These are phyloP conservation scores for Brachyopa scutellaris DNA, from an alignment of 2,888 invertebrate species.

Conservation along the genomic window DNA sequence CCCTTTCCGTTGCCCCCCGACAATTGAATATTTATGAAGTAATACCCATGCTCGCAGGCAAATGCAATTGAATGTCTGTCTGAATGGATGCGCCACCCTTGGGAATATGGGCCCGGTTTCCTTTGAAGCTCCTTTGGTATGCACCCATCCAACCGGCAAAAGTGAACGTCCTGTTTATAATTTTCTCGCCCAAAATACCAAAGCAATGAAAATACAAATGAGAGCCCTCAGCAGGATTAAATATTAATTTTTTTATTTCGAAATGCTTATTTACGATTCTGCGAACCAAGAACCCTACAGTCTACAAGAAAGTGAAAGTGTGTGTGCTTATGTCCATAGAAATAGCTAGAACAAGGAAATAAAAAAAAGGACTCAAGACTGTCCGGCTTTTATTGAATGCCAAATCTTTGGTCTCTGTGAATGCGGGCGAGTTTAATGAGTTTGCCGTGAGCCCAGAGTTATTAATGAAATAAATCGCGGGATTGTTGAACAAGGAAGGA, in stretches of 20 bases:
- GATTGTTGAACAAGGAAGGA: constrained; percentile 6
- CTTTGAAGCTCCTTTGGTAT: constrained; percentile 49
- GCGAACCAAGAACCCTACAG: neutral
- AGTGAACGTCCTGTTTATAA: constrained; percentile 11
- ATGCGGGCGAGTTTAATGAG: constrained; percentile 53
- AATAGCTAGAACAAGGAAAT: neutral
- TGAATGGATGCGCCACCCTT: constrained; percentile 20
- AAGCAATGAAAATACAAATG: constrained; percentile 30
- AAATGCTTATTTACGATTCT: constrained; percentile 53
- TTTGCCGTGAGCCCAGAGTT: constrained; percentile 36
- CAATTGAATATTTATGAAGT: constrained; percentile 62
- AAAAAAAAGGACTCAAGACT: neutral
- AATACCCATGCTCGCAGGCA: constrained; percentile 13
- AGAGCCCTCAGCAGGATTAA: constrained; percentile 54
- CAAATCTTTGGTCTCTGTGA: constrained; percentile 4
- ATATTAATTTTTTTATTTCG: constrained; percentile 67
- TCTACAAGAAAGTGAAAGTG: constrained; percentile 8
- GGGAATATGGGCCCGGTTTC: constrained; percentile 36
- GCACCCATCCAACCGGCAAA: constrained; percentile 29
- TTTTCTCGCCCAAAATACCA: constrained; percentile 27
- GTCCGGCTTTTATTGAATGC: constrained; percentile 52
- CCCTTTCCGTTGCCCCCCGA: neutral
- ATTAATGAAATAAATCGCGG: constrained; percentile 61
- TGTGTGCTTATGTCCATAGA: neutral
- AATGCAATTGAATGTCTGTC: constrained; percentile 18